phyloP scores from a whole-genome alignment of 2,888 invertebrate genomes.

The Alloplasta piceator region DNA sequence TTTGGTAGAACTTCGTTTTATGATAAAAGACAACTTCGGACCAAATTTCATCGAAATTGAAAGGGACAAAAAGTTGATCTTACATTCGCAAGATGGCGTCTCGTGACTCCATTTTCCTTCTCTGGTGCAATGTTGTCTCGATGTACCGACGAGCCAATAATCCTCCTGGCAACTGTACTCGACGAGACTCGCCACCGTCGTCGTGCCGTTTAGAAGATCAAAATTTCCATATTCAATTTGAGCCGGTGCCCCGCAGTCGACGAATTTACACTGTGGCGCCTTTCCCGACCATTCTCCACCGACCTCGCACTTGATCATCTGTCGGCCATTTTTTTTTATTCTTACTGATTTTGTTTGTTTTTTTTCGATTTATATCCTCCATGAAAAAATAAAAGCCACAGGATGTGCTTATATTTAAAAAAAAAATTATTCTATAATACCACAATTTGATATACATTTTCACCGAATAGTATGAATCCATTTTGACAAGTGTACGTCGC shows the following conservation, averaged over 20 bases:
- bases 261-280: constrained; percentile 92
- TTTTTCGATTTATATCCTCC: too few relatives aligned
- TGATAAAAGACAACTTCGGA: too few relatives aligned
- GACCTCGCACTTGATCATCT: constrained; percentile 92
- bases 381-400: too few relatives aligned
- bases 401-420: too few relatives aligned
- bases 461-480: constrained; percentile 93
- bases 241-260: constrained; percentile 93
- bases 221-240: constrained; percentile 91
- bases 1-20: too few relatives aligned
- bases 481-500: constrained; percentile 92
- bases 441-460: constrained; percentile 85
- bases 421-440: too few relatives aligned
- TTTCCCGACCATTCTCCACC: constrained; percentile 94
- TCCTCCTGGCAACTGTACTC: constrained; percentile 92
- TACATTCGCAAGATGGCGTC: constrained; percentile 93
- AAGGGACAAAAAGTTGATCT: constrained; percentile 74
- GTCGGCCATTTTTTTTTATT: not conserved
- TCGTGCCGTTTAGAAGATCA: constrained; percentile 90
- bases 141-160: constrained; percentile 91
- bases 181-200: constrained; percentile 91
- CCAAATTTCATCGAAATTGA: too few relatives aligned
- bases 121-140: constrained; percentile 89
- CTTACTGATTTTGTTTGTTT: too few relatives aligned
- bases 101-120: constrained; percentile 95